phyloP scores from a whole-genome alignment of 2,888 invertebrate species.

The Thalpophila matura region DNA sequence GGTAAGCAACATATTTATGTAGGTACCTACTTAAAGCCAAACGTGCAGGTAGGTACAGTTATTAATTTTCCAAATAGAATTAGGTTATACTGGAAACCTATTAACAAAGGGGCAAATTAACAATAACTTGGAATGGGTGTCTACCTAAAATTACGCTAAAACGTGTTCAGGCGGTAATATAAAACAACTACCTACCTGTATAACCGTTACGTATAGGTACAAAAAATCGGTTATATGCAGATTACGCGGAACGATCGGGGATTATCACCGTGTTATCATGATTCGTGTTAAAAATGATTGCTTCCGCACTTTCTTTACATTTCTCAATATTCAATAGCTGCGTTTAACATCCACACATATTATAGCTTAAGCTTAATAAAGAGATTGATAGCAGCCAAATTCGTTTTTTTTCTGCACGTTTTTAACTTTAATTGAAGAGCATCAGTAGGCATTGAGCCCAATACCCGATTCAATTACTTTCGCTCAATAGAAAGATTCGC shows the following conservation, averaged over 20 bases:
- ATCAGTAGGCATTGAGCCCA: no score
- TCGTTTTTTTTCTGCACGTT: no score
- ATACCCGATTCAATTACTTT: no score
- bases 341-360: constrained; percentile 6
- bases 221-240: constrained; percentile 38
- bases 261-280: constrained; percentile 13
- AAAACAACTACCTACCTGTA: neutral
- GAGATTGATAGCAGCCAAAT: no score
- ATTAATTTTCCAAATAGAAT: constrained; percentile 34
- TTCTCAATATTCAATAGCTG: constrained; percentile 8
- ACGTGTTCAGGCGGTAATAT: constrained; percentile 9
- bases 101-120: constrained; percentile 33
- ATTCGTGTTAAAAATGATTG: constrained; percentile 22
- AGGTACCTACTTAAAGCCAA: neutral
- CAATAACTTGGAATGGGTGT: neutral
- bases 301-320: constrained; percentile 5
- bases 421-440: no score
- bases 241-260: constrained; percentile 26
- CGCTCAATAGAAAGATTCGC: no score
- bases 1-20: neutral
- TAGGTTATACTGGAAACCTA: constrained; percentile 9
- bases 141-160: neutral
- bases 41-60: neutral
- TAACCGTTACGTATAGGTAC: constrained; percentile 8
- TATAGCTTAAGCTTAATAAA: no score